phyloP scores from a whole-genome alignment of 2,888 invertebrate genomes.

The Temnothorax rugatulus region DNA sequence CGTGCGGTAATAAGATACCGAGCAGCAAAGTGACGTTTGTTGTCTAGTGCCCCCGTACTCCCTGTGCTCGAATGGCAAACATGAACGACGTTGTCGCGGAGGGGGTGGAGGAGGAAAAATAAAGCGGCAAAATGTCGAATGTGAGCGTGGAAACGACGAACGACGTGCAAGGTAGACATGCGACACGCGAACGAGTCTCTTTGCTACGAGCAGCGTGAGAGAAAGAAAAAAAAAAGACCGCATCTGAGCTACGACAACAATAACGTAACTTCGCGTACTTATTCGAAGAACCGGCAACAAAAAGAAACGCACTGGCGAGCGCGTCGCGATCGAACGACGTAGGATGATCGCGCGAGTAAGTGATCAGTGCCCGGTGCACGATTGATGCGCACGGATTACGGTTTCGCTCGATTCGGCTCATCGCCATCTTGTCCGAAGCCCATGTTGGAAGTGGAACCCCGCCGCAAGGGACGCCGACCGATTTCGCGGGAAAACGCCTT shows the following conservation, averaged over 20 bases:
- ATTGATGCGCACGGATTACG: conserved; percentile 35
- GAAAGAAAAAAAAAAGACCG: neutral
- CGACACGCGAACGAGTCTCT: neutral
- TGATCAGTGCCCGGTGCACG: neutral
- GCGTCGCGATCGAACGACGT: neutral
- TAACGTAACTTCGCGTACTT: neutral
- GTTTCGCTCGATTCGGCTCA: neutral
- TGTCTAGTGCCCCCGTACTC: neutral
- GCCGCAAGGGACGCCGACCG: conserved; percentile 36
- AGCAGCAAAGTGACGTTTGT: conserved; percentile 18
- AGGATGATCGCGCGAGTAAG: neutral
- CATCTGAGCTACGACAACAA: neutral
- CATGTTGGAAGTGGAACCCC: neutral
- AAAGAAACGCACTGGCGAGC: neutral
- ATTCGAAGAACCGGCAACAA: neutral
- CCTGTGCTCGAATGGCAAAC: neutral
- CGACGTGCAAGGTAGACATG: neutral
- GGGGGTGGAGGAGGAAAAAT: neutral
- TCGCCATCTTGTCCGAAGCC: conserved; percentile 46
- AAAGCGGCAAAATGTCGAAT: conserved; percentile 8
- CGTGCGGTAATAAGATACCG: neutral
- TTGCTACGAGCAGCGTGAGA: neutral
- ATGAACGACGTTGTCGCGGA: neutral
- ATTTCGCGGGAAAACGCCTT: conserved; percentile 47
- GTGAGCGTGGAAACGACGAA: neutral